Conservation (phyloP, 2,888 invertebrate genomes). For the Hyppa rectilinea region DNA sequence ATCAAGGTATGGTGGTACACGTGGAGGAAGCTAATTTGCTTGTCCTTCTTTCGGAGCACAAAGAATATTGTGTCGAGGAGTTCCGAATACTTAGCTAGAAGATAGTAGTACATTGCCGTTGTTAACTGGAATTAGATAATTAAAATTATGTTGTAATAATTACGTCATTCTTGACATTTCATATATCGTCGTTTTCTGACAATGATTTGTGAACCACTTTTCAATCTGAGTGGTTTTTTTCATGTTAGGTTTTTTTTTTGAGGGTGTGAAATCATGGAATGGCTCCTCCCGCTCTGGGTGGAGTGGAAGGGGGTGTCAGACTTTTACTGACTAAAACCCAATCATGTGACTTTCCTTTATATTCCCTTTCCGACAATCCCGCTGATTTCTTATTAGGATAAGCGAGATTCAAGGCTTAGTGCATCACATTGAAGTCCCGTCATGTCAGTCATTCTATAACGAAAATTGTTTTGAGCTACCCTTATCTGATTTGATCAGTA, state of each 20-base stretch:
- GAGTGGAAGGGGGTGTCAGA: no score
- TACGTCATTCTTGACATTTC: not conserved
- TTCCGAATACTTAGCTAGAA: conserved; percentile 93
- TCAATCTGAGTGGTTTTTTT: not conserved
- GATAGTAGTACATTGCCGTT: conserved; percentile 82
- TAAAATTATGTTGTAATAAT: not conserved
- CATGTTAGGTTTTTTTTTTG: no score
- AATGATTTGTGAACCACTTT: not conserved
- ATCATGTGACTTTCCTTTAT: no score
- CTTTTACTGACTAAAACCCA: no score
- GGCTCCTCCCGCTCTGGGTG: no score
- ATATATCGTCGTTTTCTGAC: not conserved
- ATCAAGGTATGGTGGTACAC: conserved; percentile 94
- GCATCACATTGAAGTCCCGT: no score
- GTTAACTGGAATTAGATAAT: conserved; percentile 61
- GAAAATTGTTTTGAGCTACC: not conserved
- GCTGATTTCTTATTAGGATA: no score
- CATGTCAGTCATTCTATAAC: not conserved
- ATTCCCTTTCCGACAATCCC: no score
- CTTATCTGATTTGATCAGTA: not conserved
- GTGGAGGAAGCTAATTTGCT: conserved; percentile 95
- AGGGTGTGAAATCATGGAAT: no score
- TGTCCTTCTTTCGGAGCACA: conserved; percentile 93
- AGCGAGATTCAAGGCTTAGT: no score
- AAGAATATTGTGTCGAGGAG: conserved; percentile 95